Evolutionary conservation across 2,888 invertebrate species (phyloP), one percentile per base, ranked within the genome.

Genomic region (Ormyrus nitidulus): DNA sequence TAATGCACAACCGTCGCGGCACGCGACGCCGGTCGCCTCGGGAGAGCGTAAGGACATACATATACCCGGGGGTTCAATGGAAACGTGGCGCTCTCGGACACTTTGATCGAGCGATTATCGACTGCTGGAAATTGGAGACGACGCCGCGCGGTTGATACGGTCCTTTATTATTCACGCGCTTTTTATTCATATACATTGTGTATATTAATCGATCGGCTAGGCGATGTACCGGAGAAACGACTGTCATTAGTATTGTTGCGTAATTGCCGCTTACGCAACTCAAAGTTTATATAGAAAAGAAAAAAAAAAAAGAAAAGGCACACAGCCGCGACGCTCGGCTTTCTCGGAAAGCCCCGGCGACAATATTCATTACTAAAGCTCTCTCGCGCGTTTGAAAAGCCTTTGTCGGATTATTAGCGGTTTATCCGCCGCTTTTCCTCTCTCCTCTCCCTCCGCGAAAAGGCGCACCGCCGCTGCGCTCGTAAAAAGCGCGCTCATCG

Each of bases 221-320:
- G 34, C 59, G 13, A 19, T 11, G 59, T 11, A 59, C 6, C 56
- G 46, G 7, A 69, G 46, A 54, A 56, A 54, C 46, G 13, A 56
- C 44, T 56, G n/a, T 56, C 54, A 69, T 69, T 69, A 46, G n/a
- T 56, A 46, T 7, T 10, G 56, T 69, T 56, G 69, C 46, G 68
- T 13, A 53, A 59, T 34, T 11, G 34, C 6, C 11, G 56, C 53
- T 5, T 34, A 53, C 54, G 66, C 44, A 13, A 10, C 2, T 34
- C 34, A 46, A 64, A n/a, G 46, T 64, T 64, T 11, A 64, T 64
- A 64, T 13, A 49, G 49, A 49, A 65, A 65, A 65, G 4, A 53
- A 66, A 53, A 11, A 34, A 34, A 64, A 65, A 65, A 65, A 65
- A 13, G 66, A 66, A 66, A 34, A 19, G 19, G 19, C 19, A 19